A percentile compares a stretch with the other conserved stretches of the same genome.
Evolutionary conservation across 1,140 invertebrate species (phyloP).

Genomic region (Papilio polytes): DNA sequence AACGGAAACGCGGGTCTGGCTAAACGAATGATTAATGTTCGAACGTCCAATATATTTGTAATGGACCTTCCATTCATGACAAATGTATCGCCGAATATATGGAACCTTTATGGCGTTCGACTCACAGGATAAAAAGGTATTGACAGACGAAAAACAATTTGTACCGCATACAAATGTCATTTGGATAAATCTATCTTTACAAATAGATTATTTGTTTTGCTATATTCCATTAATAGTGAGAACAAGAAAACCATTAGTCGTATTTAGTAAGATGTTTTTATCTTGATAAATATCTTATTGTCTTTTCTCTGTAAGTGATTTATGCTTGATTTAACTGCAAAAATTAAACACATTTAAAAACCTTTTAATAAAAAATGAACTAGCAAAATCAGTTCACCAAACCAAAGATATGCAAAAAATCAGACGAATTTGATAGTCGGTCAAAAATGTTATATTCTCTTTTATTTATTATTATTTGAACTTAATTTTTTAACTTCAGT

Average conservation of each 20-base stretch:
- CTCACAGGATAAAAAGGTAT: conserved; percentile 21
- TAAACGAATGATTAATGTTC: conserved; percentile 51
- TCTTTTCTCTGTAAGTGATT: too few species aligned
- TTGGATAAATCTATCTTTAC: not conserved
- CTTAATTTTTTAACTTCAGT: too few species aligned
- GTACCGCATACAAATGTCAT: not conserved
- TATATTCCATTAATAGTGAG: not conserved
- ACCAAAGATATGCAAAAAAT: too few species aligned
- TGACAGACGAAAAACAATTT: conserved; percentile 29
- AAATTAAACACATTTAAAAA: too few species aligned
- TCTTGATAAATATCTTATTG: not conserved
- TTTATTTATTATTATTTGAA: too few species aligned
- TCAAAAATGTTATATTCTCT: too few species aligned
- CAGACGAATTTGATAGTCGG: too few species aligned
- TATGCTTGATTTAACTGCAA: too few species aligned
- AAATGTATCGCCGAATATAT: conserved; percentile 34
- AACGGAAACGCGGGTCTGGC: conserved; percentile 41
- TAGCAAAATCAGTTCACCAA: too few species aligned
- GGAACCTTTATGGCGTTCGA: conserved; percentile 32
- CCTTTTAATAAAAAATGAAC: too few species aligned
- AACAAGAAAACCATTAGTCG: not conserved
- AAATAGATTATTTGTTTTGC: conserved; percentile 12
- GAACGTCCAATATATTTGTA: conserved; percentile 42
- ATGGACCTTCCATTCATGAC: conserved; percentile 40
- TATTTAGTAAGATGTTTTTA: too few species aligned